Evolutionary conservation across 1,140 invertebrate species (phyloP), one percentile per base, ranked within the genome.

Genomic region (Sinonovacula constricta): DNA sequence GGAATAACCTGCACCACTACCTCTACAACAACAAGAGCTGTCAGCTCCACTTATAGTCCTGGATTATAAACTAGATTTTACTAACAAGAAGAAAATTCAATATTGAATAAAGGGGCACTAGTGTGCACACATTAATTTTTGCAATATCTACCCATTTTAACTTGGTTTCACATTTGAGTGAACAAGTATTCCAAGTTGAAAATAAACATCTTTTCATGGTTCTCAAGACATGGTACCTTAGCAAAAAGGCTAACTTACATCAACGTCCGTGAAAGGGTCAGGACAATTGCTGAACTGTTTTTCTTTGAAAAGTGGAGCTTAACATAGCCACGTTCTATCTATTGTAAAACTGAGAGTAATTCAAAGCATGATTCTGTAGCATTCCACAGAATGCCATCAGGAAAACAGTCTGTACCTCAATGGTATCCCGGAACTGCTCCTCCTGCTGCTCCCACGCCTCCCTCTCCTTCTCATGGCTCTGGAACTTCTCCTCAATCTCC

Each of bases 401-500:
- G 39, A 18, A 18, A 45, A 18, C 7, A 10, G 39, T 36, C 18
- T 18, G 7, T 70, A 82, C 82, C 36, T 83, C 66, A 33, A 88
- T 67, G 49, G 80, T 84, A 45, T 86, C 90, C 72, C 93, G 93
- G 0, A 93, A 87, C 15, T 83, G 74, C 53, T 75, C 62, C 34
- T 87, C 84, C 22, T 82, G 83, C 49, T 79, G 49, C 78, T 85
- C 62, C 60, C 86, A 83, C 14, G 74, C 67, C 62, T 82, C 68
- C 26, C 83, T 76, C 39, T 88, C 78, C 0, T 68, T 65, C 2
- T 85, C 74, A 39, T 83, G 81, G 7, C 85, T 77, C 36, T 88
- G 84, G 10, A 88, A 28, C 26, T 81, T 82, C 83, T 95, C 93
- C 82, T 95, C 94, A 36, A 91, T 80, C 63, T 88, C 87, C 90